Evolutionary conservation across 2,797 vertebrate species (phyloP).

Genomic region (Ibycter americanus): DNA sequence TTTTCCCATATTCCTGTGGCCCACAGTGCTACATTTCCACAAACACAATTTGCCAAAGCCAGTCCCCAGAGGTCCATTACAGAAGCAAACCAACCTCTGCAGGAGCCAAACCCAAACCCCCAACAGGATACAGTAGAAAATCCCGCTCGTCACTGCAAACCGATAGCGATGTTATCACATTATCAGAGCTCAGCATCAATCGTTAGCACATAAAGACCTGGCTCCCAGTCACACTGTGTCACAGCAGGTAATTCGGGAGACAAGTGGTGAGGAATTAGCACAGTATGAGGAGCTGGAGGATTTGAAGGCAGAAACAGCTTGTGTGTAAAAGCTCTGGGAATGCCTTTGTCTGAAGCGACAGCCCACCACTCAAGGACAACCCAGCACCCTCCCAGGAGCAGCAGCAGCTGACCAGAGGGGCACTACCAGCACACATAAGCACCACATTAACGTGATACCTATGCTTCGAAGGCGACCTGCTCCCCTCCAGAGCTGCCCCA

Average conservation of each 20-base stretch:
- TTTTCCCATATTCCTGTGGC: not conserved
- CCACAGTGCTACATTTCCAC: not conserved
- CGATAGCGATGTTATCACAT: rapidly evolving
- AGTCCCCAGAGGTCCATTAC: not conserved
- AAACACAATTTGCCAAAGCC: not conserved
- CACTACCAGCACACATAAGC: rapidly evolving
- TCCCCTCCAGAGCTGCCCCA: not conserved
- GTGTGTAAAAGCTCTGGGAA: not conserved
- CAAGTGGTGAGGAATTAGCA: not conserved
- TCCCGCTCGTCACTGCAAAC: not conserved
- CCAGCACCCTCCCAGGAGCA: not conserved
- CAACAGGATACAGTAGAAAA: not conserved
- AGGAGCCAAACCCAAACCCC: not conserved
- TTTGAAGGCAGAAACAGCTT: not conserved
- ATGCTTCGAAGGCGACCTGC: not conserved
- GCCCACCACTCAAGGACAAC: not conserved
- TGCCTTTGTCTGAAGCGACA: not conserved
- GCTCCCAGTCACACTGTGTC: not conserved
- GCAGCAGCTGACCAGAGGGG: not conserved
- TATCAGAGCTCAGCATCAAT: not conserved
- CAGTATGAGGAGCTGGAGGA: not conserved
- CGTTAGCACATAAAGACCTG: not conserved
- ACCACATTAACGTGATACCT: rapidly evolving
- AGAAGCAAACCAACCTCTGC: not conserved
- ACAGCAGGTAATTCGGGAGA: rapidly evolving